A percentile compares a stretch with the other conserved stretches of the same genome.
Evolutionary conservation across 2,113 vertebrate genomes (phyloP).

Genomic region (Channa maculata): DNA sequence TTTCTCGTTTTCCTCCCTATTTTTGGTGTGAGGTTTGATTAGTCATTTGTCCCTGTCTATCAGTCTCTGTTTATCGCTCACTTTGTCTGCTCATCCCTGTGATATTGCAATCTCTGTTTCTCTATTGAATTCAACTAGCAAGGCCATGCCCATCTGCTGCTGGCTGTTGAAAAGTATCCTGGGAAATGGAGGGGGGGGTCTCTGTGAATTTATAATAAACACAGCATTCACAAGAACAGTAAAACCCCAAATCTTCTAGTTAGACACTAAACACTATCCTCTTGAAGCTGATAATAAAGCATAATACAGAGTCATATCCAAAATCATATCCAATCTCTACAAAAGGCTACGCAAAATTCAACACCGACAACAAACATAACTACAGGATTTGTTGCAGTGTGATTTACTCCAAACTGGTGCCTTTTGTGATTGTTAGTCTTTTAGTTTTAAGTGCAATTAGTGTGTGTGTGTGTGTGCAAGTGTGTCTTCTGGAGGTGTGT

Average conservation of each 20-base stretch:
- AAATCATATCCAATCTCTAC: neutral
- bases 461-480: constrained; percentile 10
- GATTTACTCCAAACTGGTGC: constrained; percentile 33
- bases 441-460: constrained; percentile 28
- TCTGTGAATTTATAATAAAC: neutral
- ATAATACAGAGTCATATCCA: neutral
- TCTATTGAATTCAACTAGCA: neutral
- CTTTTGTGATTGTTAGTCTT: constrained; percentile 46
- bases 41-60: too few species aligned
- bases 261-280: neutral
- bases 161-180: constrained; percentile 14
- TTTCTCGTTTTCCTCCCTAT: too few species aligned
- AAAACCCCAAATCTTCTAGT: neutral
- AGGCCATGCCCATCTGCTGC: neutral
- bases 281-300: neutral
- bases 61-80: too few species aligned
- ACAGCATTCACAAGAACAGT: neutral
- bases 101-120: neutral
- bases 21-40: too few species aligned
- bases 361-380: constrained; percentile 2
- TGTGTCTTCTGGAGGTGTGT: constrained; percentile 32
- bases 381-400: constrained; percentile 35
- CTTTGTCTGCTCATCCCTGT: too few species aligned
- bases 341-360: constrained; percentile 54
- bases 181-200: constrained; percentile 41